Evolutionary conservation across 2,888 invertebrate species (phyloP).

Genomic region (Lacanobia oleracea): DNA sequence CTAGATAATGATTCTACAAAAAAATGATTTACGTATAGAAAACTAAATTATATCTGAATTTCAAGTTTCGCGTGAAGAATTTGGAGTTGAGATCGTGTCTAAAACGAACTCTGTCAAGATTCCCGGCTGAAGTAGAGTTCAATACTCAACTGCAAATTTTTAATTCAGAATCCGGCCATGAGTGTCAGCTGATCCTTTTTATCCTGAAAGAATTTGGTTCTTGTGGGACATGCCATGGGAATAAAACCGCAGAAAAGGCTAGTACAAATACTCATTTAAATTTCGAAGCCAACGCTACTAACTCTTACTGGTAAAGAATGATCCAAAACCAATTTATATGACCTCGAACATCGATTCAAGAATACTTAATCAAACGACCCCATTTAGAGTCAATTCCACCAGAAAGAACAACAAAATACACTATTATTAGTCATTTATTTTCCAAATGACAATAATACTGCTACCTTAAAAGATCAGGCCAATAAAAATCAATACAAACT

Average conservation of each 20-base stretch:
- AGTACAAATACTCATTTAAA: background rate
- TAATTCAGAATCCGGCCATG: no score
- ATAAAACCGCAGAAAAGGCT: background rate
- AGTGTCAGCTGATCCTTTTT: background rate
- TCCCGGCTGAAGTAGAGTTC: no score
- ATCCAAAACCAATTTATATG: background rate
- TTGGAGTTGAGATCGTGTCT: no score
- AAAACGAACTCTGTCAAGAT: no score
- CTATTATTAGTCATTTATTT: constrained; percentile 67
- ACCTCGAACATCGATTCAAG: constrained; percentile 31
- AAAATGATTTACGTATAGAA: no score
- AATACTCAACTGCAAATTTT: no score
- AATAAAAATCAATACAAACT: constrained; percentile 66
- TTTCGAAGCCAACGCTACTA: background rate
- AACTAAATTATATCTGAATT: no score
- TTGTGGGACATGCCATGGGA: background rate
- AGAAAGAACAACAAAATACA: constrained; percentile 56
- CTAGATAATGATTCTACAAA: no score
- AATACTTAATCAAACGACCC: constrained; percentile 43
- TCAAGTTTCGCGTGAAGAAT: no score
- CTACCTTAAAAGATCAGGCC: constrained; percentile 54
- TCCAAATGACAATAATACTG: constrained; percentile 68
- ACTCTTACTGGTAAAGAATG: background rate
- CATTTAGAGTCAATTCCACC: constrained; percentile 57
- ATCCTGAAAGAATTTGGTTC: background rate